phyloP scores from a whole-genome alignment of 2,113 vertebrate species.

The Hemichromis elongatus region DNA sequence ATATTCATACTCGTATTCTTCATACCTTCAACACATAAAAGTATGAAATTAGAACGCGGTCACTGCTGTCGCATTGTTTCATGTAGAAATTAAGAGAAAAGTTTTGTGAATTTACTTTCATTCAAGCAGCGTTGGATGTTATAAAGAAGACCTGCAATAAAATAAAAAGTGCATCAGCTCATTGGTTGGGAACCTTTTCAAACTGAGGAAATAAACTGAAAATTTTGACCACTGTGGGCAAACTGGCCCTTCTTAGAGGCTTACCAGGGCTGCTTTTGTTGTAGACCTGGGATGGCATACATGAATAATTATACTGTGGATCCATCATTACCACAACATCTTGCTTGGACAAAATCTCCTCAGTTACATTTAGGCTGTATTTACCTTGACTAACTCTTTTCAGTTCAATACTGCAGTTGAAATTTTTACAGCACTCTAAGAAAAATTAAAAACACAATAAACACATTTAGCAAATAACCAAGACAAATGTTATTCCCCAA shows the following conservation, averaged over 20 bases:
- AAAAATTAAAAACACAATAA: not conserved
- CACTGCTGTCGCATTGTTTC: not conserved
- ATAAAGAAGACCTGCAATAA: not conserved
- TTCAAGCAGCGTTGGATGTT: not conserved
- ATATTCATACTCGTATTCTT: not conserved
- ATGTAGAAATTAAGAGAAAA: not conserved
- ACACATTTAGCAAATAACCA: not conserved
- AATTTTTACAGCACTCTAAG: not conserved
- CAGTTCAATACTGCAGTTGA: not conserved
- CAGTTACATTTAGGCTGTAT: not conserved
- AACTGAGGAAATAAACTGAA: not conserved
- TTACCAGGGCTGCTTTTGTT: not conserved
- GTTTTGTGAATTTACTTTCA: not conserved
- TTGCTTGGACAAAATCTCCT: not conserved
- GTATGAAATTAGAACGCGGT: not conserved
- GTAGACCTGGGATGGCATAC: accelerated
- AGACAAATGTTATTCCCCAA: no score
- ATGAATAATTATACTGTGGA: accelerated
- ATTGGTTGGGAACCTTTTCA: not conserved
- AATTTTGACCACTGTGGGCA: not conserved
- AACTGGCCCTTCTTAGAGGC: not conserved
- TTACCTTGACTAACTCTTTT: accelerated
- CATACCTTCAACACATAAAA: not conserved
- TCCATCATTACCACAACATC: not conserved
- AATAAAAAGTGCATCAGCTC: not conserved